Percentiles rank a stretch among this genome's conserved stretches.
phyloP scores from a whole-genome alignment of 1,140 invertebrate genomes.

The Akabosia matsudoensis region DNA sequence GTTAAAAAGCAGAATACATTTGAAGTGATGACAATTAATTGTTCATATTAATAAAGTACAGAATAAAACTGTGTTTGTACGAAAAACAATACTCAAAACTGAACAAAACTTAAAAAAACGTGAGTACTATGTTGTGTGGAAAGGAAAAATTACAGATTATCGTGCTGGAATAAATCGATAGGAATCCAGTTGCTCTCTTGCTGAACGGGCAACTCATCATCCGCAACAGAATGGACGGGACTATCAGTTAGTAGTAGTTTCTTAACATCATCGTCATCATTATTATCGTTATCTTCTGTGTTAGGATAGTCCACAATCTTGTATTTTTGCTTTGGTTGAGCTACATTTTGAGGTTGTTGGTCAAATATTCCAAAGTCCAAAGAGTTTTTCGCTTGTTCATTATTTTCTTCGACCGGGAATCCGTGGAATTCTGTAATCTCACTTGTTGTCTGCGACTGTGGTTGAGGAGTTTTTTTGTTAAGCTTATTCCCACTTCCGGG shows the following conservation, averaged over 20 bases:
- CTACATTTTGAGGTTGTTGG: neutral
- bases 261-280: neutral
- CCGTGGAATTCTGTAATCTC: neutral
- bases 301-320: neutral
- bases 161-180: neutral
- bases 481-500: neutral
- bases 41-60: too few relatives aligned
- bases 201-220: neutral
- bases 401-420: too few relatives aligned
- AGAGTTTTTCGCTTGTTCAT: too few relatives aligned
- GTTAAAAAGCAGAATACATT: too few relatives aligned
- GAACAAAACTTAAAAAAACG: too few relatives aligned
- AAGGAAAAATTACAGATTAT: constrained; percentile 1
- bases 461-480: neutral
- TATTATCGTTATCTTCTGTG: neutral
- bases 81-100: too few relatives aligned
- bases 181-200: neutral
- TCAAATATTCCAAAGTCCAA: neutral
- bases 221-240: neutral
- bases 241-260: neutral
- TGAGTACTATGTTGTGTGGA: too few relatives aligned
- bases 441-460: neutral
- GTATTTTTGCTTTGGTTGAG: neutral
- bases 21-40: too few relatives aligned
- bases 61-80: too few relatives aligned